A percentile compares a stretch with the other conserved stretches of the same genome.
These are phyloP conservation scores for Masnerella sp. DNA, from an alignment of 2,888 invertebrate species.

Conservation along the genomic window DNA sequence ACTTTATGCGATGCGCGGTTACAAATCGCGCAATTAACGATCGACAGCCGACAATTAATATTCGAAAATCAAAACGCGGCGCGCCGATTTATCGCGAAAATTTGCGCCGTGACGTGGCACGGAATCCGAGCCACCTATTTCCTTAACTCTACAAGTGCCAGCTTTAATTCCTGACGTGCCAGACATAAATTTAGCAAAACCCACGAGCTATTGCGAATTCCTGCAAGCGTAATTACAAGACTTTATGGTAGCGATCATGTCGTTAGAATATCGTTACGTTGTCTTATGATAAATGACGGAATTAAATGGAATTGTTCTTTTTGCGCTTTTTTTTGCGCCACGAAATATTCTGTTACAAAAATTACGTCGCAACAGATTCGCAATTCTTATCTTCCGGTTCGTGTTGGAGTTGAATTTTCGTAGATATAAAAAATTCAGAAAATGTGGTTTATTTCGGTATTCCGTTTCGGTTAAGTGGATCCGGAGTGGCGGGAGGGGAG, in stretches of 20 bases:
- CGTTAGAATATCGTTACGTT: conserved; percentile 36
- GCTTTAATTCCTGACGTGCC: conserved; percentile 54
- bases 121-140: conserved; percentile 42
- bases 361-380: background rate
- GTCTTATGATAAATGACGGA: conserved; percentile 33
- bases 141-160: conserved; percentile 51
- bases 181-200: conserved; percentile 54
- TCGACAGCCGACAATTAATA: conserved; percentile 18
- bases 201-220: conserved; percentile 48
- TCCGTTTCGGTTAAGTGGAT: background rate
- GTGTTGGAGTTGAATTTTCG: no score
- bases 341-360: conserved; percentile 9
- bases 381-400: background rate
- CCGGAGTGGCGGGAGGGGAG: background rate
- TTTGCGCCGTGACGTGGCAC: conserved; percentile 37
- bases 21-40: conserved; percentile 21
- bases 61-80: conserved; percentile 26
- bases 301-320: conserved; percentile 18
- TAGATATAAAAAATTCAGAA: no score
- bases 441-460: conserved; percentile 7
- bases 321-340: background rate
- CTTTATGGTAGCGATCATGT: conserved; percentile 42
- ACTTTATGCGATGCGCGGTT: conserved; percentile 1
- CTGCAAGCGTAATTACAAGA: conserved; percentile 53
- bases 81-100: conserved; percentile 35